Conservation (phyloP, 1,140 invertebrate species). For the Procambarus virginalis region DNA sequence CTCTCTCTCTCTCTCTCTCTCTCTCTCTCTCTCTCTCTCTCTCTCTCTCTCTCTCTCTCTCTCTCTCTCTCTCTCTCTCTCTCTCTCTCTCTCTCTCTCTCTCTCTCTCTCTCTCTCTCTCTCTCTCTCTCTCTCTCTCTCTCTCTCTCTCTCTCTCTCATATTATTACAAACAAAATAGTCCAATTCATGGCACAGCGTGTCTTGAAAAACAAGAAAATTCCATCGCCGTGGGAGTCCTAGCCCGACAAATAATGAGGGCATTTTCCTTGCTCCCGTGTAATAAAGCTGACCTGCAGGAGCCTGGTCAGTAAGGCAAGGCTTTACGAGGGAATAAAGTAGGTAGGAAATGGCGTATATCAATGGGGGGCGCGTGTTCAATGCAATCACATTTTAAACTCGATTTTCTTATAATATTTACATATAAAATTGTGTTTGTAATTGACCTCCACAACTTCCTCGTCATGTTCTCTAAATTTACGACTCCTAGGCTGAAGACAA, state of each 20-base stretch:
- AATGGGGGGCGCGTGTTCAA: not conserved
- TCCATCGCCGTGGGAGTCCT: not conserved
- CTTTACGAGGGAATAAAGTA: not conserved
- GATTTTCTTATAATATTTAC: not conserved
- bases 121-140: constrained; percentile 2
- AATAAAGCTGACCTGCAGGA: not conserved
- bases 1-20: too few species aligned
- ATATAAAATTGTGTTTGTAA: not conserved
- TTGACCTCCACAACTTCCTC: not conserved
- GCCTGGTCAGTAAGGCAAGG: not conserved
- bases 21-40: too few species aligned
- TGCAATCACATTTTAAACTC: too few species aligned
- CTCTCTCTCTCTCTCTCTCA: not conserved
- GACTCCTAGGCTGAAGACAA: not conserved
- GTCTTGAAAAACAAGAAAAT: not conserved
- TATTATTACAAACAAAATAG: not conserved
- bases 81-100: not conserved
- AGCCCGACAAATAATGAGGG: not conserved
- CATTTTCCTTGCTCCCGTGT: not conserved
- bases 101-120: not conserved
- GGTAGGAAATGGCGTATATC: not conserved
- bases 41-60: too few species aligned
- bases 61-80: too few species aligned
- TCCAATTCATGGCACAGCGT: not conserved
- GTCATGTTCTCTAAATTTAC: not conserved